Base-by-base conservation (phyloP, 2,888 invertebrate species). In the Orgyia antiqua region DNA sequence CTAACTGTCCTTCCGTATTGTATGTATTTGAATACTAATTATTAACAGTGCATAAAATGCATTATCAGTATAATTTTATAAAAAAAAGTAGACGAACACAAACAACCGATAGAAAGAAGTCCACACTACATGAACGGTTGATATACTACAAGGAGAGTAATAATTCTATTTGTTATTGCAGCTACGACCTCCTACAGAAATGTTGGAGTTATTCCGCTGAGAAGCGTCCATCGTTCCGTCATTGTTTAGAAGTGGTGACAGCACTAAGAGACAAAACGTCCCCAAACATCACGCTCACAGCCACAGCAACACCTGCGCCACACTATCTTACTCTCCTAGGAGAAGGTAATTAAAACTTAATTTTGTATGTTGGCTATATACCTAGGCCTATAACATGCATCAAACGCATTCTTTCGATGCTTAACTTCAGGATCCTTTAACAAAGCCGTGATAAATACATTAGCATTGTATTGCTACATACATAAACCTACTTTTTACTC, bases 191-290 rank as follows among this genome's bases (percentile, higher is more conserved):
- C 31, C 95, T 98, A 89, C 80, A 93, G 41, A 89, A 91, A 55
- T 98, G 98, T 69, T 98, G 98, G 98, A 92, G 91, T 58, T 93
- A 91, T 59, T 89, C 89, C 25, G 91, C 95, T 0, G 94, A 94
- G 41, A 89, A 91, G 42, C 89, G 98, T 34, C 98, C 98, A 1
- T 94, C 94, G 27, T 98, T 98, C 73, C 92, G 92, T 42, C 89
- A 91, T 50, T 95, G 96, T 62, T 86, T 94, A 24, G 91, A 91
- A 45, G 83, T 89, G 26, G 78, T 94, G 41, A 62, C 57, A 27
- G 56, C 71, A 24, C 61, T 82, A 33, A 67, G 82, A 2, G 78
- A 79, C 58, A 59, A 58, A 33, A 73, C 83, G 0, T 60, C 82
- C 15, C 72, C 78, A 17, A 58, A 64, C 57, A 65, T 68, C 39